Evolutionary conservation across 2,888 invertebrate species (phyloP).

Genomic region (Desoria tigrina): DNA sequence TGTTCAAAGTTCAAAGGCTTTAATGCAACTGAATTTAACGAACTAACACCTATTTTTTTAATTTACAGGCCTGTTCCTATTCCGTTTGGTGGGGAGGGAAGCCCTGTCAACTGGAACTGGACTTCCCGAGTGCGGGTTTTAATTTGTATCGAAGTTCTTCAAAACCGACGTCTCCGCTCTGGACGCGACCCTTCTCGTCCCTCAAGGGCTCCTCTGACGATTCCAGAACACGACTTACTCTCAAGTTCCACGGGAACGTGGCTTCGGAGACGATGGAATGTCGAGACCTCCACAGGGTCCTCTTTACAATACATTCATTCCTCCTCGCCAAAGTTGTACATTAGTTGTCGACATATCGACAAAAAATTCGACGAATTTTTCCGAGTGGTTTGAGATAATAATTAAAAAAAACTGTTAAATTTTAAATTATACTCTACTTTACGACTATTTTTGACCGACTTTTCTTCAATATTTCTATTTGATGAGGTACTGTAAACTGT

Average conservation of each 20-base stretch:
- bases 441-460: too few species aligned
- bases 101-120: slow-evolving; percentile 50
- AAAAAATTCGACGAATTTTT: neutral
- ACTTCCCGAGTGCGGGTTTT: slow-evolving; percentile 47
- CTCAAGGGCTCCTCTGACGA: slow-evolving; percentile 52
- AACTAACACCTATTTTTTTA: too few species aligned
- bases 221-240: slow-evolving; percentile 48
- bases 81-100: slow-evolving; percentile 53
- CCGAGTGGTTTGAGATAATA: too few species aligned
- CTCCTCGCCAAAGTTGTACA: slow-evolving; percentile 51
- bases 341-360: slow-evolving; percentile 11
- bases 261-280: slow-evolving; percentile 52
- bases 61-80: slow-evolving; percentile 42
- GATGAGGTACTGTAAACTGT: too few species aligned
- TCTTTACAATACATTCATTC: slow-evolving; percentile 52
- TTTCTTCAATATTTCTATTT: too few species aligned
- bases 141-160: slow-evolving; percentile 49
- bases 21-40: too few species aligned
- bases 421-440: too few species aligned
- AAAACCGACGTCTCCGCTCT: slow-evolving; percentile 49
- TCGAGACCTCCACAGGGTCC: slow-evolving; percentile 47
- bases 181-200: slow-evolving; percentile 49
- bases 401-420: too few species aligned
- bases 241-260: slow-evolving; percentile 49
- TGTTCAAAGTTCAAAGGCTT: too few species aligned